Evolutionary conservation across 2,888 invertebrate genomes (phyloP), one percentile per base, ranked within the genome.

Genomic region (Agriotes lineatus): DNA sequence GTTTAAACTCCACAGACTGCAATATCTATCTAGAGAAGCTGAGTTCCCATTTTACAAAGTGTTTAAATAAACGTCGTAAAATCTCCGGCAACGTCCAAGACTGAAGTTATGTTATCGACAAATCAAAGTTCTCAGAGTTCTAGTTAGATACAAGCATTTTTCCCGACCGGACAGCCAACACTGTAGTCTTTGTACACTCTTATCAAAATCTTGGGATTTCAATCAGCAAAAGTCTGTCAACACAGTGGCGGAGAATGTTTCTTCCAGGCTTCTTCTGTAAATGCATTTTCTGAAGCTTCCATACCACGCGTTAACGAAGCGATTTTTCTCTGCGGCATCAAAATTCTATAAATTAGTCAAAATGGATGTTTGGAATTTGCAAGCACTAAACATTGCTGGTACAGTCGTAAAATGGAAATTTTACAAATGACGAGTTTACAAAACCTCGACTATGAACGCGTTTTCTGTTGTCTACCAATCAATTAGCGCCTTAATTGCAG

Each of bases 111-210:
- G 37, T 66, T 66, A 66, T 66, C 66, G 25, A 61, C 19, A 67
- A 67, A 61, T 61, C 54, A 61, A 67, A 67, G 60, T 61, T 67
- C 67, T 67, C 44, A 12, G 60, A 67, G 62, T 58, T 56, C 35
- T 56, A 63, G 35, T 67, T 62, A 50, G 67, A 56, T 67, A 54
- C 44, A 58, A 45, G 56, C 57, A 58, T 62, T 67, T 67, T 67
- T 50, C 57, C 20, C 16, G 62, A 45, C 60, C 35, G 52, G 37
- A 42, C 37, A 58, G 54, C 56, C 56, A 67, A 67, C 67, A 67
- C 48, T 57, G 50, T 19, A 42, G 54, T 67, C 67, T 67, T 67
- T 67, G 67, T 67, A 44, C 33, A 18, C 19, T 22, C 56, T 62
- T 67, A 57, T 67, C 61, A 62, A 52, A 57, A 62, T 62, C 45